Percentiles rank a stretch among this genome's conserved stretches.
Conservation (phyloP, 2,888 invertebrate species). For the Aplocera efformata region DNA sequence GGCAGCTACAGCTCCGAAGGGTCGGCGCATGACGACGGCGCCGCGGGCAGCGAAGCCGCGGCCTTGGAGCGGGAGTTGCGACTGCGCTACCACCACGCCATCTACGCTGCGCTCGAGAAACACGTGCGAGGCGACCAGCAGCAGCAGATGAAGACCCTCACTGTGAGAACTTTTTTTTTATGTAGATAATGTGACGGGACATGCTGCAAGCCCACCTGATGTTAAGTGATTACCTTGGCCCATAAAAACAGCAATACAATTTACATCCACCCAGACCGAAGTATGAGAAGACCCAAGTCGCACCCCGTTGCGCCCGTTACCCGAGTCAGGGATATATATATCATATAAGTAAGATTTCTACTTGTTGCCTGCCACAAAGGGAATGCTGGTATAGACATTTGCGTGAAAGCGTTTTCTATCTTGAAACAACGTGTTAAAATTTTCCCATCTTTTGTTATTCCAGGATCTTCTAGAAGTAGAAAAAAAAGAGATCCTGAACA, state of each 20-base stretch:
- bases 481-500: conserved; percentile 84
- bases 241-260: too few relatives aligned
- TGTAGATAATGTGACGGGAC: not conserved
- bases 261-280: too few relatives aligned
- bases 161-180: conserved; percentile 48
- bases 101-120: conserved; percentile 89
- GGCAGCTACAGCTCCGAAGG: conserved; percentile 33
- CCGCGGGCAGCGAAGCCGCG: conserved; percentile 37
- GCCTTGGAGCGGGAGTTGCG: conserved; percentile 80
- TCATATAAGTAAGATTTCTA: too few relatives aligned
- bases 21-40: conserved; percentile 46
- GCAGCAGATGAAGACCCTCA: conserved; percentile 89
- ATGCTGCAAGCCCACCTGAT: too few relatives aligned
- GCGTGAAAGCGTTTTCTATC: too few relatives aligned
- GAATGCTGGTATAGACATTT: too few relatives aligned
- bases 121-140: conserved; percentile 88
- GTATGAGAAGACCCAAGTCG: too few relatives aligned
- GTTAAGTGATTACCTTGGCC: too few relatives aligned
- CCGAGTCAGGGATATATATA: too few relatives aligned
- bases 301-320: too few relatives aligned
- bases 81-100: conserved; percentile 90
- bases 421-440: too few relatives aligned
- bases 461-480: conserved; percentile 64
- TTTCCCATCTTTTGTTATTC: conserved; percentile 11
- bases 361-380: too few relatives aligned